A percentile compares a stretch with the other conserved stretches of the same genome.
These are phyloP conservation scores for Lepus timidus DNA, from an alignment of 2,113 vertebrate species.

Conservation along the genomic window DNA sequence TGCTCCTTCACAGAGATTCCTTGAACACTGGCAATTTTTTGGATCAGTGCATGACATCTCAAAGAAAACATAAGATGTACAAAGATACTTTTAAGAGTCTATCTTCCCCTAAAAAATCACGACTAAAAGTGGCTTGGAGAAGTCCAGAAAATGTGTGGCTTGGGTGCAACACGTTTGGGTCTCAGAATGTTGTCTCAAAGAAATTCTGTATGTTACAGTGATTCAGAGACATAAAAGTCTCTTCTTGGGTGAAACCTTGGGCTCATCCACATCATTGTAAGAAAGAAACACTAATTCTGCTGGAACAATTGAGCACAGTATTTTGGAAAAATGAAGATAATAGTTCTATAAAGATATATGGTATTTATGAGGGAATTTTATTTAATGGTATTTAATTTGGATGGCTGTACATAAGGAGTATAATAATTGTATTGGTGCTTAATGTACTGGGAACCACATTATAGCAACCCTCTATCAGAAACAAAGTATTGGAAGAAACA, in stretches of 20 bases:
- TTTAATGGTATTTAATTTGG: constrained; percentile 75
- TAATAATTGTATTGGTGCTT: constrained; percentile 75
- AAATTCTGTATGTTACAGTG: not conserved
- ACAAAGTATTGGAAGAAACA: constrained; percentile 56
- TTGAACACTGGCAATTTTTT: not conserved
- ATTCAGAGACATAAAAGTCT: not conserved
- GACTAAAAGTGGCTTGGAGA: not conserved
- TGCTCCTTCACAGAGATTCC: not conserved
- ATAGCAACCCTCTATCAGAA: constrained; percentile 65
- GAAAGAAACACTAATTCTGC: constrained; percentile 52
- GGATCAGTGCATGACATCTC: not conserved
- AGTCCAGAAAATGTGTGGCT: not conserved
- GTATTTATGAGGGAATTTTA: constrained; percentile 72
- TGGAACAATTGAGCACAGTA: constrained; percentile 34
- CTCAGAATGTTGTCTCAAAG: not conserved
- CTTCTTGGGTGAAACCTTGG: not conserved
- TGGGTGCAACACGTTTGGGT: not conserved
- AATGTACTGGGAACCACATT: constrained; percentile 71
- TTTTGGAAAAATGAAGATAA: constrained; percentile 72
- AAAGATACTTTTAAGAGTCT: not conserved
- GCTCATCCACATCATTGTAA: constrained; percentile 18
- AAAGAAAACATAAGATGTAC: not conserved
- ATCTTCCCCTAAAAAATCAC: not conserved
- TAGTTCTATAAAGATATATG: constrained; percentile 68
- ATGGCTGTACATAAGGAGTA: constrained; percentile 56